These are phyloP conservation scores for Zaprionus gabonicus DNA, from an alignment of 1,140 invertebrate genomes.

Conservation along the genomic window DNA sequence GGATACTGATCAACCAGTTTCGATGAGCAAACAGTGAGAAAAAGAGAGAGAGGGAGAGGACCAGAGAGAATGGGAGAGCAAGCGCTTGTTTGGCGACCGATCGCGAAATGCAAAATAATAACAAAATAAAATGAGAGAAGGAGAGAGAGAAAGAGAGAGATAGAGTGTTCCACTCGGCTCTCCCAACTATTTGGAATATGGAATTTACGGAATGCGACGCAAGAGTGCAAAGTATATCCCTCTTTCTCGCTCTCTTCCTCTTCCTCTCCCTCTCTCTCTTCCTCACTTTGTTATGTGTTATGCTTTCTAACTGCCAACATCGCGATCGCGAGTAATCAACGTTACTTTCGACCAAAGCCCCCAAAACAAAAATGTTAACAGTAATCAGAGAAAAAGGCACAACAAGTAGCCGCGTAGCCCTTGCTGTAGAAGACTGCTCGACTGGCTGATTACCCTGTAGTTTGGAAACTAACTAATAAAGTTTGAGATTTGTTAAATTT, in stretches of 20 bases:
- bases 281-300: slow-evolving; percentile 46
- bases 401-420: neutral
- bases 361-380: slow-evolving; percentile 33
- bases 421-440: neutral
- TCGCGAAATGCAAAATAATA: slow-evolving; percentile 64
- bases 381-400: slow-evolving; percentile 9
- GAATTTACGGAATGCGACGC: slow-evolving; percentile 52
- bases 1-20: slow-evolving; percentile 65
- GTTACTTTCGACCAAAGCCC: slow-evolving; percentile 35
- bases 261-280: neutral
- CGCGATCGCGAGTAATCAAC: slow-evolving; percentile 50
- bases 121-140: slow-evolving; percentile 47
- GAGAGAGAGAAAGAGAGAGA: neutral
- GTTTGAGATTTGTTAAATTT: neutral
- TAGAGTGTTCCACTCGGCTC: neutral
- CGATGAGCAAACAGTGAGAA: slow-evolving; percentile 1
- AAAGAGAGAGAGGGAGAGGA: slow-evolving; percentile 1
- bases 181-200: slow-evolving; percentile 26
- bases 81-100: slow-evolving; percentile 7
- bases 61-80: slow-evolving; percentile 10
- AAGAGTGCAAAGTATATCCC: slow-evolving; percentile 4
- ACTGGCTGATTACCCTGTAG: neutral
- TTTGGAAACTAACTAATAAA: neutral
- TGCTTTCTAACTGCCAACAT: slow-evolving; percentile 73
- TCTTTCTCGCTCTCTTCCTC: neutral